Evolutionary conservation across 2,797 vertebrate species (phyloP).

Genomic region (Parauchenoglanis ngamensis): DNA sequence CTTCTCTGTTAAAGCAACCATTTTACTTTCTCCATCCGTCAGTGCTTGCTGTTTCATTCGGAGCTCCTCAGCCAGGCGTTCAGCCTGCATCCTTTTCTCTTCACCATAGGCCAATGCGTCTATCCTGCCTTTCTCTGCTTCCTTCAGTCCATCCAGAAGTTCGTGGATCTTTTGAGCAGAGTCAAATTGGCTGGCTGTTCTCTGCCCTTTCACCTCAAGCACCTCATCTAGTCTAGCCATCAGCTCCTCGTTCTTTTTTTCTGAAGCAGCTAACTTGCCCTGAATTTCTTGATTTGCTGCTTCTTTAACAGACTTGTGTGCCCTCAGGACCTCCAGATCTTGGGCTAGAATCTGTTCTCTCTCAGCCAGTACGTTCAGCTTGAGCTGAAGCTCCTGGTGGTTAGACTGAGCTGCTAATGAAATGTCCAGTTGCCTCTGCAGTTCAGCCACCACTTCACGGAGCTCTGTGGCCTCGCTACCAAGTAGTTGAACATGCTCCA

Average conservation of each 20-base stretch:
- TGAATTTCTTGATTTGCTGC: slow-evolving; percentile 68
- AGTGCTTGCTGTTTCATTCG: slow-evolving; percentile 71
- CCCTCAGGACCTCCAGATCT: slow-evolving; percentile 75
- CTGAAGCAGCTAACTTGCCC: slow-evolving; percentile 67
- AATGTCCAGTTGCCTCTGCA: slow-evolving; percentile 83
- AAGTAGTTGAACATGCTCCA: slow-evolving; percentile 80
- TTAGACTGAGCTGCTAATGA: slow-evolving; percentile 75
- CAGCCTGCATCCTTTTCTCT: slow-evolving; percentile 70
- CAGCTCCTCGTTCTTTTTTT: slow-evolving; percentile 77
- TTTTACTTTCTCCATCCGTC: slow-evolving; percentile 72
- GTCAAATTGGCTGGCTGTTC: slow-evolving; percentile 69
- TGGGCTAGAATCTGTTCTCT: slow-evolving; percentile 68
- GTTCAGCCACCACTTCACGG: slow-evolving; percentile 70
- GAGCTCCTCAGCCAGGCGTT: slow-evolving; percentile 75
- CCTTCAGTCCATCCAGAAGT: slow-evolving; percentile 79
- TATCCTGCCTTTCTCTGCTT: slow-evolving; percentile 77
- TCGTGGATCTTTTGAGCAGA: slow-evolving; percentile 78
- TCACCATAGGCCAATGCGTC: slow-evolving; percentile 70
- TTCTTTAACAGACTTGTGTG: slow-evolving; percentile 63
- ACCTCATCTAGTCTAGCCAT: slow-evolving; percentile 70
- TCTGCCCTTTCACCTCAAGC: slow-evolving; percentile 74
- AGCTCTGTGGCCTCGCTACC: slow-evolving; percentile 83
- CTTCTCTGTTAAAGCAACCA: slow-evolving; percentile 68
- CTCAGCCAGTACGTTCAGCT: slow-evolving; percentile 58
- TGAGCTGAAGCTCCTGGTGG: slow-evolving; percentile 73